Evolutionary conservation across 2,797 vertebrate species (phyloP), one percentile per base, ranked within the genome.

Genomic region (Chelon labrosus): DNA sequence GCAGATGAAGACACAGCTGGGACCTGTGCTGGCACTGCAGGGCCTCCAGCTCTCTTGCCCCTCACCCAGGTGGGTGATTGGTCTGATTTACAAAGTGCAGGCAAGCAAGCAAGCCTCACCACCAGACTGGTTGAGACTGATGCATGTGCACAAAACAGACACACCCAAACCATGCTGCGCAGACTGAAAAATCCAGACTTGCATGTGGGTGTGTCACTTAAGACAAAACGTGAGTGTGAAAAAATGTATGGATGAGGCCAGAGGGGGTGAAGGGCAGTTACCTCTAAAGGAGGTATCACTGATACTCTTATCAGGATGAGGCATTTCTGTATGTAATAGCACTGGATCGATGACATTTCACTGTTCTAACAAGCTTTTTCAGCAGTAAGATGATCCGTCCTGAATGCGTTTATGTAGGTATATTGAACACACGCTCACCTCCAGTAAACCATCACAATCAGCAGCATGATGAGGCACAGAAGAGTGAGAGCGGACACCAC

Each of bases 401-500:
- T 38, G 19, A 72, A 57, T 52, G 41, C 44, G 35, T 19, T 42
- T 25, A 42, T 38, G 38, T 12, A 12, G 35, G 35, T 11, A n/a
- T 60, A 41, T 0, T 64, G 46, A 58, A 80, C 67, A 35, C 20
- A 52, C 2, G 71, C 96, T 96, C 90, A 99, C 98, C 98, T 98
- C 98, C 98, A 99, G 93, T 99, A 99, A 65, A 99, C 95, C 77
- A 99, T 95, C 82, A 99, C 97, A 71, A 96, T 96, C 64, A 98
- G 95, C 86, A 99, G 96, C 85, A 99, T 96, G 76, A 99, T 94
- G 91, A 99, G 96, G 94, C 97, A 99, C 91, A 99, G 94, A 50
- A 99, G 96, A 46, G 97, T 99, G 91, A 99, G 95, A 66, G 97
- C 96, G 42, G 98, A 99, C 47, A 99, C 97, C 89, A 99, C 97